Evolutionary conservation across 2,113 vertebrate species (phyloP).

Genomic region (Lepisosteus osseus): DNA sequence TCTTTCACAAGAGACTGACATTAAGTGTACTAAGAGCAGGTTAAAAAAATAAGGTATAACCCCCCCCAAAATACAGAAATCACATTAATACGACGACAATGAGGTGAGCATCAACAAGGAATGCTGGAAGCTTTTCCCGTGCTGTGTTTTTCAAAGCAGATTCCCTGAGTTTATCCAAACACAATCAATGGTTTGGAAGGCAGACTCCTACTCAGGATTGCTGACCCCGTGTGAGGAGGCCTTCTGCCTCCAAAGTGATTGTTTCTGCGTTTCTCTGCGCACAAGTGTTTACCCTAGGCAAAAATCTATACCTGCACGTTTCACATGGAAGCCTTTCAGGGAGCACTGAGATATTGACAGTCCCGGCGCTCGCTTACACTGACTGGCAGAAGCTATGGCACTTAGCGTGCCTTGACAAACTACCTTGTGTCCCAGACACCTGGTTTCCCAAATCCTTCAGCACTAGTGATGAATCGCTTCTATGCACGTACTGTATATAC

Average conservation of each 20-base stretch:
- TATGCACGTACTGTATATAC: too few species aligned
- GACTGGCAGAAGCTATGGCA: too few species aligned
- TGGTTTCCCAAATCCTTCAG: too few species aligned
- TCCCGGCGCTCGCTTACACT: neutral
- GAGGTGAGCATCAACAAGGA: neutral
- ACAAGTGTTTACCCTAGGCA: neutral
- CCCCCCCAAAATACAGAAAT: too few species aligned
- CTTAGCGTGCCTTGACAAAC: too few species aligned
- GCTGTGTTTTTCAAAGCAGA: neutral
- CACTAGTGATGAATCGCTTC: too few species aligned
- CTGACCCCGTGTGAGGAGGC: neutral
- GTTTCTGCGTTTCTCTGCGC: neutral
- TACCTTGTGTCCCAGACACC: too few species aligned
- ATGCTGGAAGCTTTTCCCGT: neutral
- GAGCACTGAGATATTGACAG: neutral
- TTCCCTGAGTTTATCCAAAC: neutral
- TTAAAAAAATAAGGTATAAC: too few species aligned
- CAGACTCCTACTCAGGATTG: neutral
- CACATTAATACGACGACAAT: too few species aligned
- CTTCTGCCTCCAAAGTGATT: neutral
- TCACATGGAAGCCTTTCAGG: neutral
- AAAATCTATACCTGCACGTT: neutral
- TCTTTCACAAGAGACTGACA: too few species aligned
- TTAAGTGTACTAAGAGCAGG: too few species aligned
- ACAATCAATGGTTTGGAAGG: neutral